These are phyloP conservation scores for Prosopocoilus inquinatus DNA, from an alignment of 2,888 invertebrate species.

Conservation along the genomic window DNA sequence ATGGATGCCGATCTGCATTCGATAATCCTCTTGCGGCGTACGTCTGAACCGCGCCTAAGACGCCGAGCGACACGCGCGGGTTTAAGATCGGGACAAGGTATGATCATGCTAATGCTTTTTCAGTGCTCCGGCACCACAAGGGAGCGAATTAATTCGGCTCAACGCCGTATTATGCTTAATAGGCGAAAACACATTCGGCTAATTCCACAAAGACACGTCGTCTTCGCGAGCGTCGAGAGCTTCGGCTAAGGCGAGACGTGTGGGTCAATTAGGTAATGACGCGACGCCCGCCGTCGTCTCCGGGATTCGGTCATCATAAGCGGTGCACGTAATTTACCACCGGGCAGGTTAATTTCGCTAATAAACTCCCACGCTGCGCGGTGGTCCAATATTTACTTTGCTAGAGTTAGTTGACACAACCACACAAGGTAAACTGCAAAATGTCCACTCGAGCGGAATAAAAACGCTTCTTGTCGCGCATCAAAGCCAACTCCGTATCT, in stretches of 20 bases:
- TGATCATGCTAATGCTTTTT: slow-evolving; percentile 52
- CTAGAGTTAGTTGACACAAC: slow-evolving; percentile 50
- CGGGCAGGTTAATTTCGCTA: slow-evolving; percentile 47
- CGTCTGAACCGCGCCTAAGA: slow-evolving; percentile 48
- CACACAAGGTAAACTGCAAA: slow-evolving; percentile 40
- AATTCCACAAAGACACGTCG: slow-evolving; percentile 33
- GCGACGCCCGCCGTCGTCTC: not conserved
- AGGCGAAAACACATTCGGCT: slow-evolving; percentile 50
- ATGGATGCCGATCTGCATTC: slow-evolving; percentile 39
- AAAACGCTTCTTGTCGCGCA: slow-evolving; percentile 47
- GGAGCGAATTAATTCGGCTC: slow-evolving; percentile 48
- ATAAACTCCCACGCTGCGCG: slow-evolving; percentile 44
- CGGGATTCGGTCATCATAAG: no score
- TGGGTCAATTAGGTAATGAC: slow-evolving; percentile 4
- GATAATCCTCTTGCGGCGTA: slow-evolving; percentile 51
- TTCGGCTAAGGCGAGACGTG: slow-evolving; percentile 11
- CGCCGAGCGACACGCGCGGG: slow-evolving; percentile 44
- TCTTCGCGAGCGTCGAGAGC: slow-evolving; percentile 1
- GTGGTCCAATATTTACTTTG: slow-evolving; percentile 47
- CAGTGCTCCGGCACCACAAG: slow-evolving; percentile 49
- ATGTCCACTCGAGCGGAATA: slow-evolving; percentile 45
- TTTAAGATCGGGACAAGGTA: slow-evolving; percentile 50
- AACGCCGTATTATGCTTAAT: slow-evolving; percentile 49
- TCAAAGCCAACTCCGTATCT: slow-evolving; percentile 41
- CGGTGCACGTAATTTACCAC: not conserved